Conservation (phyloP, 2,888 invertebrate species). For the Netelia fuscicornis region DNA sequence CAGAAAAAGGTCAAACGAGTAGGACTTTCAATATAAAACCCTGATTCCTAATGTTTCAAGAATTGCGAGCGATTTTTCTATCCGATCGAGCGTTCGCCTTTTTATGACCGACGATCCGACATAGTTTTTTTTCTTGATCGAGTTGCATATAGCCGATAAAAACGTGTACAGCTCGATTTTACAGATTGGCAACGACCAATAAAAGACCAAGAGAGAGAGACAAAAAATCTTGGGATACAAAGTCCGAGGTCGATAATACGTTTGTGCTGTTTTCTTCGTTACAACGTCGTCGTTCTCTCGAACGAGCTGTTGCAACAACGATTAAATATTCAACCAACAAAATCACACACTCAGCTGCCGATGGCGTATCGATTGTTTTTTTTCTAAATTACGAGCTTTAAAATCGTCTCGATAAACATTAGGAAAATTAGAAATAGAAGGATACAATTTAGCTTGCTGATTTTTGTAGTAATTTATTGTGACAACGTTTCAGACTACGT, state of each 20-base stretch:
- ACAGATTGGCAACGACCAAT: slow-evolving; percentile 34
- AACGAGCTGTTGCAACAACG: background rate
- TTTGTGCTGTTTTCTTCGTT: background rate
- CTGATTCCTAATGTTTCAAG: slow-evolving; percentile 21
- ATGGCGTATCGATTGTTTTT: background rate
- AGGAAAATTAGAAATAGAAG: no score
- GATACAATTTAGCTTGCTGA: no score
- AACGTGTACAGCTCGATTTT: slow-evolving; percentile 10
- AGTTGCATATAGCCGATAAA: background rate
- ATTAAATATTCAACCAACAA: background rate
- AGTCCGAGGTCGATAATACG: slow-evolving; percentile 65
- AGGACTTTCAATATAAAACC: background rate
- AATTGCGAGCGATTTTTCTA: slow-evolving; percentile 26
- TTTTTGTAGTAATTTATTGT: no score
- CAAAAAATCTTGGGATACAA: slow-evolving; percentile 40
- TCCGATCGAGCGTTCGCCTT: background rate
- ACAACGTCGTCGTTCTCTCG: background rate
- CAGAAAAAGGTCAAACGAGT: background rate
- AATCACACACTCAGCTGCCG: no score
- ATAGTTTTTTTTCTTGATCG: slow-evolving; percentile 14
- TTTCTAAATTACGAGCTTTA: background rate
- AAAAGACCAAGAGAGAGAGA: slow-evolving; percentile 11
- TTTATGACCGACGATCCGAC: slow-evolving; percentile 19
- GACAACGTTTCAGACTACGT: no score
- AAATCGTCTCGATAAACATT: no score